These are phyloP conservation scores for Euleptes europaea DNA, from an alignment of 2,113 vertebrate genomes.

Conservation along the genomic window DNA sequence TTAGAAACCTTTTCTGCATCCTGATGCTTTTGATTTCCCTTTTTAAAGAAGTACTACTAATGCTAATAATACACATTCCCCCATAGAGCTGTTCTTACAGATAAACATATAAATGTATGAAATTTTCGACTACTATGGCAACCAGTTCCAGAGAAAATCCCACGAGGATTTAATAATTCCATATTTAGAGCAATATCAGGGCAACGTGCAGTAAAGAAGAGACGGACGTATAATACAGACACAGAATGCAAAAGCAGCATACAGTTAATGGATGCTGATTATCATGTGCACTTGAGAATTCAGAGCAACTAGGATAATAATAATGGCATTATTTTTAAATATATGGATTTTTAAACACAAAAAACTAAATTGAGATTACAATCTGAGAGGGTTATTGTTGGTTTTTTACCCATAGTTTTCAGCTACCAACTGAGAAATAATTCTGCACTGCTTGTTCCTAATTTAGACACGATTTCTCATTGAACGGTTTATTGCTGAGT, in stretches of 20 bases:
- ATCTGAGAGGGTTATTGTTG: background rate
- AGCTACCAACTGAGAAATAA: background rate
- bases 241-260: background rate
- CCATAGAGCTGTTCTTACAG: background rate
- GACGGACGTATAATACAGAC: background rate
- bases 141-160: background rate
- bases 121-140: background rate
- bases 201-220: background rate
- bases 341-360: constrained; percentile 7
- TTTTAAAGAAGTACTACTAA: background rate
- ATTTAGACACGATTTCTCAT: background rate
- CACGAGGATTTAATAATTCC: background rate
- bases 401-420: background rate
- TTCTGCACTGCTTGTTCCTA: background rate
- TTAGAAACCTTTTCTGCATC: background rate
- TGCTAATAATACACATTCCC: background rate
- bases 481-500: background rate
- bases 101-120: background rate
- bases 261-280: background rate
- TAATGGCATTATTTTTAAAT: background rate
- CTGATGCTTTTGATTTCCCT: background rate
- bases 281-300: background rate
- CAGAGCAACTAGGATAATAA: background rate
- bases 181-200: background rate
- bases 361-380: background rate